Base-by-base conservation (phyloP, 92 coral and sea anemone genomes). In the Paramuricea clavata region DNA sequence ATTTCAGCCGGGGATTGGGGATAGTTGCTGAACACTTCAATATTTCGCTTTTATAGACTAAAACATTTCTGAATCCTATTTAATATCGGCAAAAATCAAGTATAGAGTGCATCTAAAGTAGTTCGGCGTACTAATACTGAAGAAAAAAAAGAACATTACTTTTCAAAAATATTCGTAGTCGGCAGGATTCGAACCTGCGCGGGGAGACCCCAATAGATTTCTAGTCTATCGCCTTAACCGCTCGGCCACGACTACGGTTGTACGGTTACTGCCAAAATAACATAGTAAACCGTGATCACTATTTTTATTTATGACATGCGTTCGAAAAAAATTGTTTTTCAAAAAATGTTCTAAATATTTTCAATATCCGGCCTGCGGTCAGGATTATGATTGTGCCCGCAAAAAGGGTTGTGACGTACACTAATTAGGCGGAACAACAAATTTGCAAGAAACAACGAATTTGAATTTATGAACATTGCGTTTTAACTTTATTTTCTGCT, bases 141-240 rank as follows among this genome's bases (percentile, higher is more conserved):
- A n/a, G 33, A 27, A 27, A 65, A 65, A 9, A 65, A 65, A 28
- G 44, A 39, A 16, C 2, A 16, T 13, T 10, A 27, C 19, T 19
- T 65, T 10, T n/a, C 41, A 65, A 72, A 72, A 72, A 23, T n/a
- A 34, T 4, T 23, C 93, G 95, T 92, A 92, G 91, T 87, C 93
- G 95, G 93, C 93, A 93, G 95, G 95, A 90, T 93, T 90, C 93
- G 92, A 93, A 93, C 95, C 93, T 92, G 95, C 93, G 95, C 95
- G 95, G 93, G 93, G 81, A 92, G 90, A 90, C 85, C 95, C 95
- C 92, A 93, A 90, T 93, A 93, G 95, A 93, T 90, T 93, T 93
- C 95, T 27, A 93, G 95, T 87, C 95, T 91, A 93, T 93, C 95
- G 95, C 95, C 95, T 92, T 92, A 89, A 92, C 95, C 93, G 89